Evolutionary conservation across 2,888 invertebrate genomes (phyloP).

Genomic region (Drosophila anomalata): DNA sequence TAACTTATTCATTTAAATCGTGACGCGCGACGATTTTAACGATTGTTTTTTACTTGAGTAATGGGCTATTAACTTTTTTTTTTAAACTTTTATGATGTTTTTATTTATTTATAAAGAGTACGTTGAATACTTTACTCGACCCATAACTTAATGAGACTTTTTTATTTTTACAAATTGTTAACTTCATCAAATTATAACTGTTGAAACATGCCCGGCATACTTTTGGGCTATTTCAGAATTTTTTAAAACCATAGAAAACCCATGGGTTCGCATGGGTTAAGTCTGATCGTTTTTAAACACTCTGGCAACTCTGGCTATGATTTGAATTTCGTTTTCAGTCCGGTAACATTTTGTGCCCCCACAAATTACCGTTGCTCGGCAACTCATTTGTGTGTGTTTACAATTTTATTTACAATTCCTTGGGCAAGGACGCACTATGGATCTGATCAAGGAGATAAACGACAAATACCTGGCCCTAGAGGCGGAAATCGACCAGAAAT

Average conservation of each 20-base stretch:
- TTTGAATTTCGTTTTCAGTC: not conserved
- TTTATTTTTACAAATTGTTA: too few relatives aligned
- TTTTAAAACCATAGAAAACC: not conserved
- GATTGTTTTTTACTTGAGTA: not conserved
- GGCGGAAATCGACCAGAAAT: slow-evolving; percentile 80
- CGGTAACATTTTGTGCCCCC: not conserved
- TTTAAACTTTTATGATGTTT: not conserved
- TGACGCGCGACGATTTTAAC: not conserved
- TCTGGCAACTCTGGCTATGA: not conserved
- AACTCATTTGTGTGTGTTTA: slow-evolving; percentile 43
- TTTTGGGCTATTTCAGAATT: not conserved
- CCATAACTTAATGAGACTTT: too few relatives aligned
- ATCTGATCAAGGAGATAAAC: slow-evolving; percentile 82
- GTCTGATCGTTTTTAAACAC: not conserved
- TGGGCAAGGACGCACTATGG: slow-evolving; percentile 56
- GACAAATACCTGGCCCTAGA: slow-evolving; percentile 81
- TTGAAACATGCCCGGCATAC: not conserved
- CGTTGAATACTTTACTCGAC: not conserved
- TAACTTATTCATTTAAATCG: not conserved
- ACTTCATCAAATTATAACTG: too few relatives aligned
- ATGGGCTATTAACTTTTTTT: not conserved
- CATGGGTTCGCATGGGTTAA: not conserved
- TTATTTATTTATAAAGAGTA: not conserved
- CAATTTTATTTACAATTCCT: slow-evolving; percentile 16
- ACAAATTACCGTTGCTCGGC: slow-evolving; percentile 52